These are phyloP conservation scores for Microtus agrestis DNA, from an alignment of 2,797 vertebrate species.

Conservation along the genomic window DNA sequence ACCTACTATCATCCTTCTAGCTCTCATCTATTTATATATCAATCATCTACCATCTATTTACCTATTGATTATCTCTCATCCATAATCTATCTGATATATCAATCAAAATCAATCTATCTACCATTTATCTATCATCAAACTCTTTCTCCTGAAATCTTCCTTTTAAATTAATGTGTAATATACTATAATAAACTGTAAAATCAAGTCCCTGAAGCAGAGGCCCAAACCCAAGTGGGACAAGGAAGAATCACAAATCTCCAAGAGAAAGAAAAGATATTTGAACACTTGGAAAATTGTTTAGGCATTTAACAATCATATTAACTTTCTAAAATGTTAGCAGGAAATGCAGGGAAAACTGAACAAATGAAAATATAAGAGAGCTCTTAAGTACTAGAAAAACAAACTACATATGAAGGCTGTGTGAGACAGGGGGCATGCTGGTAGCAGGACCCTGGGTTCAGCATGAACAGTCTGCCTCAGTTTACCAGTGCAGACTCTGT, in stretches of 20 bases:
- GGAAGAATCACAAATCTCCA: not conserved
- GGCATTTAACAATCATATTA: not conserved
- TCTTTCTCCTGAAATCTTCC: not conserved
- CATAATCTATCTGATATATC: not conserved
- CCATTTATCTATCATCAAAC: not conserved
- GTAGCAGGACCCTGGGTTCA: accelerated
- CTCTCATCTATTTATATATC: not conserved
- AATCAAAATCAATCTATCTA: not conserved
- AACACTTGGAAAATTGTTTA: not conserved
- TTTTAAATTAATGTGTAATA: constrained; percentile 10
- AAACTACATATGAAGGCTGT: not conserved
- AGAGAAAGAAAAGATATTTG: not conserved
- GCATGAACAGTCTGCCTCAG: accelerated
- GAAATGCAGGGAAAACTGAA: not conserved
- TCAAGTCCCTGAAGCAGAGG: not conserved
- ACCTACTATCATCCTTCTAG: no score
- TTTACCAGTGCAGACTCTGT: accelerated
- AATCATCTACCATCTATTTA: not conserved
- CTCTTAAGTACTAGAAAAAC: not conserved
- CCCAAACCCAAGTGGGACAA: not conserved
- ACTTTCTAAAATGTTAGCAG: not conserved
- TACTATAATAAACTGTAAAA: not conserved
- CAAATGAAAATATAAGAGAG: not conserved
- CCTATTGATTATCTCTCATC: not conserved
- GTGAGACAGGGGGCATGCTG: not conserved